These are phyloP conservation scores for Danio albolineatus DNA, from an alignment of 2,797 vertebrate genomes.

Conservation along the genomic window DNA sequence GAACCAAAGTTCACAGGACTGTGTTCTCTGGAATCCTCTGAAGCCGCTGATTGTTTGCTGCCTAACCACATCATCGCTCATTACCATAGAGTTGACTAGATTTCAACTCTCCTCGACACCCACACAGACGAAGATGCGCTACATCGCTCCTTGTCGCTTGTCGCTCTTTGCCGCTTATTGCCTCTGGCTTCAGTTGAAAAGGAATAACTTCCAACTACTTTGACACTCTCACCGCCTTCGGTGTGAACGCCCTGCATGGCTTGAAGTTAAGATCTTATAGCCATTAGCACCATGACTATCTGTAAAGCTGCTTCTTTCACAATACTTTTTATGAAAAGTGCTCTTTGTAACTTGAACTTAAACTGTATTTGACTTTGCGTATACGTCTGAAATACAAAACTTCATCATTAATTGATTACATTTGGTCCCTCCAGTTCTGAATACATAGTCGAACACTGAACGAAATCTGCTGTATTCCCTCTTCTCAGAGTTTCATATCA, in stretches of 20 bases:
- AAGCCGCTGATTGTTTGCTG: too few species aligned
- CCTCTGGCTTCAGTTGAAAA: too few species aligned
- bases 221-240: too few species aligned
- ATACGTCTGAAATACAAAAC: not conserved
- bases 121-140: too few species aligned
- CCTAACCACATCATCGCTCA: too few species aligned
- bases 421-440: not conserved
- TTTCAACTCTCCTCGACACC: too few species aligned
- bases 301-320: not conserved
- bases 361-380: not conserved
- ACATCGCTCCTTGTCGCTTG: too few species aligned
- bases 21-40: too few species aligned
- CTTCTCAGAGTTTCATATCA: slow-evolving; percentile 8
- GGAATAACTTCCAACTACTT: too few species aligned
- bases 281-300: not conserved
- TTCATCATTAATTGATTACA: not conserved
- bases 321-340: not conserved
- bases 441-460: not conserved
- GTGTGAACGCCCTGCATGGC: not conserved
- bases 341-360: not conserved
- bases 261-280: not conserved
- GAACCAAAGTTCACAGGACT: too few species aligned
- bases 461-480: slow-evolving; percentile 16
- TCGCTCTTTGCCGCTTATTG: too few species aligned
- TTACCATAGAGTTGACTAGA: too few species aligned